These are phyloP conservation scores for Lynx canadensis DNA, from an alignment of 2,113 vertebrate genomes.

Conservation along the genomic window DNA sequence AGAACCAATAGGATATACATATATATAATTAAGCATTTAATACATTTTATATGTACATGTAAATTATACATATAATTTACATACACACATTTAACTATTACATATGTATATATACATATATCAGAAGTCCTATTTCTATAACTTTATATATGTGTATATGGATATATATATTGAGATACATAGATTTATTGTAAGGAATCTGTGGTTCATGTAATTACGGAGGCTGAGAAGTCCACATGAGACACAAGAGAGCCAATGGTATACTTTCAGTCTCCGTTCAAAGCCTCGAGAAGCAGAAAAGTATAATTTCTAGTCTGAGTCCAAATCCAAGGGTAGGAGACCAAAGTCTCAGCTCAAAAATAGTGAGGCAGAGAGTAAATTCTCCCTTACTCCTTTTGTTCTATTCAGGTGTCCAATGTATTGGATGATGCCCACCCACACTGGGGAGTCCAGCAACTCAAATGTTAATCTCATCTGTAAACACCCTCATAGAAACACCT, in stretches of 20 bases:
- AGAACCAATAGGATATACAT: background rate
- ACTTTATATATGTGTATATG: background rate
- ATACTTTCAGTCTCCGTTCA: background rate
- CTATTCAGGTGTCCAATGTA: background rate
- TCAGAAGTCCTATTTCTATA: background rate
- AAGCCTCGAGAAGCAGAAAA: background rate
- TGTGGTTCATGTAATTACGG: background rate
- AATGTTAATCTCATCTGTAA: background rate
- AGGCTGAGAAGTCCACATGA: background rate
- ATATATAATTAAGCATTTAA: background rate
- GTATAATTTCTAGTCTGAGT: background rate
- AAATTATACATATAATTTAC: background rate
- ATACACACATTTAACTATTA: background rate
- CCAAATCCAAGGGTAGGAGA: background rate
- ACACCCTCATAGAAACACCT: background rate
- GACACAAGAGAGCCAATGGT: background rate
- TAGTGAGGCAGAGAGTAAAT: background rate
- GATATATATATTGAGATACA: background rate
- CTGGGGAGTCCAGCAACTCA: background rate
- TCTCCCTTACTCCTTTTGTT: background rate
- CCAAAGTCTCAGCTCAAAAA: background rate
- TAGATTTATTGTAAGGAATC: background rate
- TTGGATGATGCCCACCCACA: background rate
- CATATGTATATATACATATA: background rate
- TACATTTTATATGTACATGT: background rate